Conservation (phyloP, 2,888 invertebrate genomes). For the Lithophane socia region DNA sequence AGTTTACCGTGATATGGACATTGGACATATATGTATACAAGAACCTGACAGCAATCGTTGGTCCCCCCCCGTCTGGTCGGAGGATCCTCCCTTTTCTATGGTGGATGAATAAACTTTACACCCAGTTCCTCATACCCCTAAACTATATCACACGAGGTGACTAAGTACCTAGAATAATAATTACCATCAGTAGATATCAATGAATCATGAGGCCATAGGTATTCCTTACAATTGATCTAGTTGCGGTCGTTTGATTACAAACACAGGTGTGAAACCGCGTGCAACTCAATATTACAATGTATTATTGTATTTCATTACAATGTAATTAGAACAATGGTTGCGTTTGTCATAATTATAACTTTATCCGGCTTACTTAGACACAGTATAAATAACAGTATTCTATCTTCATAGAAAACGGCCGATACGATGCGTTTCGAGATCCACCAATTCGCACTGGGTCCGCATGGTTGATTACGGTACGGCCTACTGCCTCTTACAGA, state of each 20-base stretch:
- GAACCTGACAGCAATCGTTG: too few relatives aligned
- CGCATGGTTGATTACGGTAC: background rate
- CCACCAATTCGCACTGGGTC: background rate
- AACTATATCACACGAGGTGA: background rate
- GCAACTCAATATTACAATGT: constrained; percentile 57
- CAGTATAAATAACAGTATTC: too few relatives aligned
- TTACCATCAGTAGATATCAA: constrained; percentile 8
- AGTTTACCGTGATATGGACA: too few relatives aligned
- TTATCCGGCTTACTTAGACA: background rate
- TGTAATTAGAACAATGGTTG: constrained; percentile 51
- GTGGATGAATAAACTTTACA: too few relatives aligned
- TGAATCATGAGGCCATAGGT: constrained; percentile 36
- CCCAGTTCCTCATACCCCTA: too few relatives aligned
- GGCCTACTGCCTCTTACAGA: too few relatives aligned
- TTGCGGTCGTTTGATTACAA: constrained; percentile 56
- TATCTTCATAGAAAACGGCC: too few relatives aligned
- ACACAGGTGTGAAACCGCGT: constrained; percentile 65
- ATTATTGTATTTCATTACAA: constrained; percentile 61
- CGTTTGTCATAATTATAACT: background rate
- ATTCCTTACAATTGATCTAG: constrained; percentile 57
- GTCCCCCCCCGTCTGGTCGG: too few relatives aligned
- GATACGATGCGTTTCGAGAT: background rate
- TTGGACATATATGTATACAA: too few relatives aligned
- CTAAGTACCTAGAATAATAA: background rate
- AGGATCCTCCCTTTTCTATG: too few relatives aligned